Base-by-base conservation (phyloP, 1,140 invertebrate genomes). In the Heliothis subflexa region DNA sequence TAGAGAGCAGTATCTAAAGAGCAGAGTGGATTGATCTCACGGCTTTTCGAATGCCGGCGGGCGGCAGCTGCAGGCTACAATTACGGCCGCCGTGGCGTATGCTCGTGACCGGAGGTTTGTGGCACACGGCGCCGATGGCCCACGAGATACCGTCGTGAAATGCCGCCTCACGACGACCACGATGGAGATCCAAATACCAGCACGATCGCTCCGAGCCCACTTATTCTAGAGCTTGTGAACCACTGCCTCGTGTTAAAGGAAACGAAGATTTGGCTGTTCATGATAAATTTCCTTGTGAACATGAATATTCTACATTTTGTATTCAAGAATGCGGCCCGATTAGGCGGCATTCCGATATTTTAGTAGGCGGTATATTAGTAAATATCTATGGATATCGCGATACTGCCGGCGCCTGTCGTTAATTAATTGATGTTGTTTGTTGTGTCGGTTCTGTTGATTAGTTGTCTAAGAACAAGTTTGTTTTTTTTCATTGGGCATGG, bases 261-360 rank as follows among this genome's bases (percentile, higher is more conserved):
- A 72, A 66, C 52, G 59, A 77, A 49, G 78, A 71, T 79, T 50
- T 78, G 76, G 66, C 59, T 47, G 33, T 64, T 47, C n/a, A 40
- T 18, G 61, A 64, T 62, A 47, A 80, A 87, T 90, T 89, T 93
- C 91, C 91, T 91, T 91, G 88, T 85, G 79, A 78, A 84, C 86
- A 86, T 86, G 83, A 82, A 85, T 88, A 90, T 87, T 88, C 82
- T 78, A 85, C 85, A 86, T 90, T 91, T 77, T 85, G 84, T 90
- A 92, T 92, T 89, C 89, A 91, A 86, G 91, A 93, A 94, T 94
- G 91, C 81, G 84, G 91, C 89, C 85, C 86, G 89, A 91, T 93
- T 89, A 90, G 86, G 88, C 91, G 79, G 90, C 93, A 93, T 93
- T 93, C 91, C 89, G 72, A 85, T 81, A 85, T 81, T 90, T 79